phyloP scores from a whole-genome alignment of 2,797 vertebrate genomes.

The Podargus strigoides region DNA sequence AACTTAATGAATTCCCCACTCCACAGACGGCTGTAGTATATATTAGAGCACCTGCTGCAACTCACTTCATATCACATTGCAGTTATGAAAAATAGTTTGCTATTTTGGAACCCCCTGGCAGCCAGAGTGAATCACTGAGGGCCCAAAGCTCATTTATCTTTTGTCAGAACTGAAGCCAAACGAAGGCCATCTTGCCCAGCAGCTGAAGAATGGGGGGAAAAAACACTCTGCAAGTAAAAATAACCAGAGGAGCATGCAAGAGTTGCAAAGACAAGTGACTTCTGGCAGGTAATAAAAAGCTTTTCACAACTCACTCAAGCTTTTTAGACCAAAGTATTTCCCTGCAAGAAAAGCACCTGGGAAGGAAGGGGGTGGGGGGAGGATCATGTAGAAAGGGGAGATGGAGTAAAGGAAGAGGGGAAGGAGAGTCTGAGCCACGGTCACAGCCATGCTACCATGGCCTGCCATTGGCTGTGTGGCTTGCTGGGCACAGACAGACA shows the following conservation, averaged over 20 bases:
- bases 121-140: conserved; percentile 94
- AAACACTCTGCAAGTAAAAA: conserved; percentile 90
- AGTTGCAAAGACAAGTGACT: conserved; percentile 82
- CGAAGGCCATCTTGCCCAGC: conserved; percentile 92
- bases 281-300: conserved; percentile 86
- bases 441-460: fast-evolving
- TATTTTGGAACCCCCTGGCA: conserved; percentile 99
- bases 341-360: background rate
- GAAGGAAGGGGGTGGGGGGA: background rate
- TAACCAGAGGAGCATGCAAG: conserved; percentile 84
- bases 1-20: conserved; percentile 85
- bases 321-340: conserved; percentile 10
- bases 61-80: conserved; percentile 93
- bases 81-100: conserved; percentile 99
- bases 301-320: conserved; percentile 71
- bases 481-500: background rate
- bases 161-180: conserved; percentile 99
- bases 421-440: background rate
- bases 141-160: conserved; percentile 99
- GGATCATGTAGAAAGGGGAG: background rate
- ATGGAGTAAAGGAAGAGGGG: no score
- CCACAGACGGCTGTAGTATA: conserved; percentile 84
- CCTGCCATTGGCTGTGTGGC: background rate
- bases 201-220: conserved; percentile 89
- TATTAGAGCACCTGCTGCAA: conserved; percentile 92